Evolutionary conservation across 2,888 invertebrate genomes (phyloP).

Genomic region (Meiosimyza decipiens): DNA sequence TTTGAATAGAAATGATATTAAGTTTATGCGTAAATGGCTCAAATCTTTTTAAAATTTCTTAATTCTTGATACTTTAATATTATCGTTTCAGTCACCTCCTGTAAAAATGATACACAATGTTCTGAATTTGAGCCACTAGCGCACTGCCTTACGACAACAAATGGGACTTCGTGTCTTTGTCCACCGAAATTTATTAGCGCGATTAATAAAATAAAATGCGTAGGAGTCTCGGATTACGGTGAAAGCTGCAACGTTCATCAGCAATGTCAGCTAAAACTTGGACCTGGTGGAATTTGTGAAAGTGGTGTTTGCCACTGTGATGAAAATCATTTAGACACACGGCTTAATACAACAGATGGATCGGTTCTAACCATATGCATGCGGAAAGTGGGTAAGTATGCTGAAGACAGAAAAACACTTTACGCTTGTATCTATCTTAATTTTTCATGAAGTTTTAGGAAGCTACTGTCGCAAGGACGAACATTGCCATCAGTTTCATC

Average conservation of each 20-base stretch:
- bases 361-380: slow-evolving; percentile 36
- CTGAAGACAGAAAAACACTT: no score
- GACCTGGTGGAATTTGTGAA: slow-evolving; percentile 48
- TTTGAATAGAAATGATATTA: no score
- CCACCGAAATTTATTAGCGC: slow-evolving; percentile 41
- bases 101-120: slow-evolving; percentile 49
- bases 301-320: slow-evolving; percentile 49
- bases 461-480: slow-evolving; percentile 49
- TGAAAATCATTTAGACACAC: slow-evolving; percentile 43
- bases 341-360: slow-evolving; percentile 36
- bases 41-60: no score
- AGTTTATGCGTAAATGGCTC: no score
- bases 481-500: slow-evolving; percentile 51
- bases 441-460: slow-evolving; percentile 42
- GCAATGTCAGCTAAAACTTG: slow-evolving; percentile 50
- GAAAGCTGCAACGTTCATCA: slow-evolving; percentile 46
- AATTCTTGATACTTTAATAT: neutral
- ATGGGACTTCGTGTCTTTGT: slow-evolving; percentile 46
- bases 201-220: slow-evolving; percentile 41
- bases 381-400: slow-evolving; percentile 34
- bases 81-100: slow-evolving; percentile 29
- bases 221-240: slow-evolving; percentile 43
- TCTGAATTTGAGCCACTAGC: slow-evolving; percentile 33
- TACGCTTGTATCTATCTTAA: neutral
- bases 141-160: slow-evolving; percentile 8